Base-by-base conservation (phyloP, 2,113 vertebrate genomes). In the Pluvialis apricaria region DNA sequence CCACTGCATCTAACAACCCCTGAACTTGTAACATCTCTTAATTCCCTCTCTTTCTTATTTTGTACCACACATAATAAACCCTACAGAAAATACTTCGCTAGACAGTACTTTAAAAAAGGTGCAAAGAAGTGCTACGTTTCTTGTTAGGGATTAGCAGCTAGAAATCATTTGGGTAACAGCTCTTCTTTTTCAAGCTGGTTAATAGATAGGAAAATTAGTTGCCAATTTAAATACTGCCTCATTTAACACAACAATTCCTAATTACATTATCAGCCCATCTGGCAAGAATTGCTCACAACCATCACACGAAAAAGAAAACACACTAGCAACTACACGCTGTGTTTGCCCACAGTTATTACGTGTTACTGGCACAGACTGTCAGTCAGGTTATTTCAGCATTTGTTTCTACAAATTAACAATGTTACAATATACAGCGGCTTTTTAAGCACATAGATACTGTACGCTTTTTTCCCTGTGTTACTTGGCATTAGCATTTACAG, bases 191-290 rank as follows among this genome's bases (percentile, higher is more conserved):
- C 96, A 97, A 97, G 97, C 97, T 97, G 97, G 98, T 98, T 98
- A 98, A 99, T 97, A 99, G 98, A 99, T 98, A 98, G 96, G 92
- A 97, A 99, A 99, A 99, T 99, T 98, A 99, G 98, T 95, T 97
- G 97, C 98, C 98, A 97, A 98, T 99, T 99, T 98, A 98, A 99
- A 99, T 98, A 97, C 95, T 88, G 98, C 96, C 98, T 99, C 98
- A 98, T 98, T 99, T 98, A 99, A 98, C 98, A 98, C 98, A 92
- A 96, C 24, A 85, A 98, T 98, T 97, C 97, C 98, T 99, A 99
- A 99, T 99, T 98, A 98, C 98, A 98, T 97, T 96, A 98, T 98
- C 97, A 97, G 92, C 97, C 97, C 98, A 98, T 98, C 98, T 98
- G 97, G 95, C 90, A 92, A 96, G 73, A 92, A 65, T 93, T 86